These are phyloP conservation scores for Gryllus bimaculatus DNA, from an alignment of 1,140 invertebrate genomes.

Conservation along the genomic window DNA sequence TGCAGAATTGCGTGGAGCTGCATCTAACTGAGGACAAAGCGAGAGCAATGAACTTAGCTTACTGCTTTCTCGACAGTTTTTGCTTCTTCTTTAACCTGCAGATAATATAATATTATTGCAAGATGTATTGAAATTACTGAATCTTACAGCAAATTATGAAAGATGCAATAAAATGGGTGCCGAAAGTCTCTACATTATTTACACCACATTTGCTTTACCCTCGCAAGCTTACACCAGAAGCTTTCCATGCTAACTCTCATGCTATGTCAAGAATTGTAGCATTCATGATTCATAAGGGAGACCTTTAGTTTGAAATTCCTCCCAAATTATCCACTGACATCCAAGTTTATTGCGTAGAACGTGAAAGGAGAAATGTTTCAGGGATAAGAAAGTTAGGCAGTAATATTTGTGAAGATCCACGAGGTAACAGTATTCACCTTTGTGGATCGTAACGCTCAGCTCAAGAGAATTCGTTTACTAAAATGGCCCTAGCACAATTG, in stretches of 20 bases:
- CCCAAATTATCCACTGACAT: conserved; percentile 68
- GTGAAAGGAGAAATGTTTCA: conserved; percentile 53
- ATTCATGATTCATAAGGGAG: conserved; percentile 75
- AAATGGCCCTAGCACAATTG: conserved; percentile 79
- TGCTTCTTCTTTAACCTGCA: conserved; percentile 66
- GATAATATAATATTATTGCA: conserved; percentile 66
- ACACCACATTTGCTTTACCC: conserved; percentile 87
- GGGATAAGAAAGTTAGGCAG: conserved; percentile 48
- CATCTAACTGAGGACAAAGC: neutral
- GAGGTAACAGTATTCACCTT: conserved; percentile 81
- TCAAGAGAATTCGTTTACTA: conserved; percentile 59
- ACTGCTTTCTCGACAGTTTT: conserved; percentile 66
- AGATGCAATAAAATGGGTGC: conserved; percentile 79
- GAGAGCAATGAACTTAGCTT: conserved; percentile 44
- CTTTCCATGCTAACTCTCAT: conserved; percentile 63
- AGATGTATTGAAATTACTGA: conserved; percentile 62
- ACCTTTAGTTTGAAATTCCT: conserved; percentile 65
- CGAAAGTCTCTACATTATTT: conserved; percentile 77
- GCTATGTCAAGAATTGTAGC: conserved; percentile 66
- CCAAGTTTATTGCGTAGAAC: conserved; percentile 60
- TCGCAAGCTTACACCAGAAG: conserved; percentile 70
- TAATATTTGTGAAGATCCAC: conserved; percentile 51
- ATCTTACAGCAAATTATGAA: conserved; percentile 61
- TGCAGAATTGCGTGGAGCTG: conserved; percentile 37
- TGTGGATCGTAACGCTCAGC: conserved; percentile 67